Evolutionary conservation across 2,797 vertebrate genomes (phyloP).

Genomic region (Loris lydekkerianus): DNA sequence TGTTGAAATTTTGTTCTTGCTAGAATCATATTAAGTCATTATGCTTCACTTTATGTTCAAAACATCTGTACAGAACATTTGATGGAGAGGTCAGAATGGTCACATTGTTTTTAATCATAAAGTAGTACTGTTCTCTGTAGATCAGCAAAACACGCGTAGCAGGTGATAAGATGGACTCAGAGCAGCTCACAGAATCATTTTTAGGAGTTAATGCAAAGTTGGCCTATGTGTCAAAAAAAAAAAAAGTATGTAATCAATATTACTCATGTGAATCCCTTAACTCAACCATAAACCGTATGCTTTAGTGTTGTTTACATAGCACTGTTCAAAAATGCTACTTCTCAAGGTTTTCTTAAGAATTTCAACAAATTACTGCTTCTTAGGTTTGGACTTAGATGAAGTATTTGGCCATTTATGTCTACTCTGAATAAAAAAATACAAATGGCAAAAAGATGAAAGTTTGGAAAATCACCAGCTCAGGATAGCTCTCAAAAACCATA

Average conservation of each 20-base stretch:
- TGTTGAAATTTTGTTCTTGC: constrained; percentile 50
- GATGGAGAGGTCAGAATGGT: neutral
- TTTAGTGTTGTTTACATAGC: neutral
- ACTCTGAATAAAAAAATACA: constrained; percentile 6
- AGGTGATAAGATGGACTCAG: neutral
- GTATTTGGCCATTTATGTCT: neutral
- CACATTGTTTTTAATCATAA: neutral
- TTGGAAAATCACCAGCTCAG: neutral
- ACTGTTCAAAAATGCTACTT: neutral
- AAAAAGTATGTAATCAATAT: neutral
- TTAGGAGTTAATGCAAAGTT: neutral
- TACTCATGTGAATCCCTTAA: neutral
- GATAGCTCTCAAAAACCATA: neutral
- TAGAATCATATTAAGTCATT: constrained; percentile 10
- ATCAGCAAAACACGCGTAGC: neutral
- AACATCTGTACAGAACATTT: constrained; percentile 21
- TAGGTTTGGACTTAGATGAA: neutral
- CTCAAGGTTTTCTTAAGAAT: constrained; percentile 21
- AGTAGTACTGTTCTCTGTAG: neutral
- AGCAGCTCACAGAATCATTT: neutral
- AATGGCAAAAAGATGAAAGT: neutral
- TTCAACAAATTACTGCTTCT: neutral
- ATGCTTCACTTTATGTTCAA: constrained; percentile 26
- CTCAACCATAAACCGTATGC: neutral
- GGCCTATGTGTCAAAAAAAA: neutral